Conservation (phyloP, 2,797 vertebrate species). For the Parambassis ranga region DNA sequence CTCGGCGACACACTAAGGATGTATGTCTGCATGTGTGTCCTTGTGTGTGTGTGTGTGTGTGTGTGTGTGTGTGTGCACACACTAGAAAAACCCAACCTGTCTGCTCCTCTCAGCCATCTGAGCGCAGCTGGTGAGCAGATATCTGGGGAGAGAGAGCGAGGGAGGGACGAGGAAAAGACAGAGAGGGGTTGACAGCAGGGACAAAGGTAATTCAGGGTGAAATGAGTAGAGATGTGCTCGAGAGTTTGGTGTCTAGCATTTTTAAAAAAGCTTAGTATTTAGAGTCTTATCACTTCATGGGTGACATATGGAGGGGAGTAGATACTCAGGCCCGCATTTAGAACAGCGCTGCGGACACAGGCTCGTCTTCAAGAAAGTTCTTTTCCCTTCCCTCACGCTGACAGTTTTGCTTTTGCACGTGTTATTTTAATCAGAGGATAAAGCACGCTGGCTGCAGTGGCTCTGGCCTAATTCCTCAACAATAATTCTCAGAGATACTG, state of each 20-base stretch:
- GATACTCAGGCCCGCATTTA: no score
- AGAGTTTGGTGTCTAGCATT: conserved; percentile 2
- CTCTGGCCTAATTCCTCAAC: conserved; percentile 12
- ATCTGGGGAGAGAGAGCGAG: conserved; percentile 52
- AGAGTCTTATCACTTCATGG: background rate
- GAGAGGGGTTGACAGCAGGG: conserved; percentile 50
- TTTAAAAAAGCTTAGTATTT: conserved; percentile 11
- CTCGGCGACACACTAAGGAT: conserved; percentile 4
- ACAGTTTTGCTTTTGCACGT: conserved; percentile 6
- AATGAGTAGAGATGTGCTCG: conserved; percentile 36
- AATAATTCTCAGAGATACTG: background rate
- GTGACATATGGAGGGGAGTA: background rate
- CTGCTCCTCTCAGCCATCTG: conserved; percentile 66
- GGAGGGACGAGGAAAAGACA: conserved; percentile 20
- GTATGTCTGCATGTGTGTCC: conserved; percentile 4
- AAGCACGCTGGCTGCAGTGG: background rate
- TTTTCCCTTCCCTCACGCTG: background rate
- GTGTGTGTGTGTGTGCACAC: conserved; percentile 25
- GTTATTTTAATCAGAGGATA: conserved; percentile 11
- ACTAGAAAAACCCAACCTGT: conserved; percentile 46
- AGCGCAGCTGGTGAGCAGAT: conserved; percentile 76
- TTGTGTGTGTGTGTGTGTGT: conserved; percentile 17
- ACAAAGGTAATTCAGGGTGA: conserved; percentile 64
- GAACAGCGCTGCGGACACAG: background rate
- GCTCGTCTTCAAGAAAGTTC: background rate